Percentiles rank a stretch among this genome's conserved stretches.
These are phyloP conservation scores for Pantherophis guttatus DNA, from an alignment of 2,113 vertebrate genomes.

Conservation along the genomic window DNA sequence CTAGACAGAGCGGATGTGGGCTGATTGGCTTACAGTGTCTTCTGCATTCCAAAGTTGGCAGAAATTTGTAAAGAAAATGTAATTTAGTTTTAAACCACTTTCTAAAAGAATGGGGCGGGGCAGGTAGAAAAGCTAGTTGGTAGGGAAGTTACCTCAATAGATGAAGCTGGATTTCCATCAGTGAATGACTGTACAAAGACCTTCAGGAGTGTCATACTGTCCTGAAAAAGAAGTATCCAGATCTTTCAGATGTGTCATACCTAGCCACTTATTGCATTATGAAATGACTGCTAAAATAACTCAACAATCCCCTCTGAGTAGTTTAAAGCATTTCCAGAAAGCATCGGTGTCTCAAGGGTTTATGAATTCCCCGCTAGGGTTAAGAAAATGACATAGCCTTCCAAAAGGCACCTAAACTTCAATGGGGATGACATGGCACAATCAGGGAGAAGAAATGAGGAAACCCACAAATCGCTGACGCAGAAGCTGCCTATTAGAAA, in stretches of 20 bases:
- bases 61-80: not conserved
- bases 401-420: conserved; percentile 17
- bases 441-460: conserved; percentile 18
- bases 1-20: not conserved
- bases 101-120: not conserved
- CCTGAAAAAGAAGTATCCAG: not conserved
- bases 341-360: conserved; percentile 40
- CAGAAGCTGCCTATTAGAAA: conserved; percentile 12
- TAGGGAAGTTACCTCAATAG: not conserved
- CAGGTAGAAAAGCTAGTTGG: not conserved
- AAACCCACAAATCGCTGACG: conserved; percentile 8
- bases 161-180: not conserved
- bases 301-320: not conserved
- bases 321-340: conserved; percentile 41
- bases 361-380: conserved; percentile 37
- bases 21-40: not conserved
- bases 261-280: not conserved
- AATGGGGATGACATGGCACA: not conserved
- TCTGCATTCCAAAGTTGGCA: not conserved
- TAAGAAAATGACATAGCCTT: conserved; percentile 36
- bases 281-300: conserved; percentile 26
- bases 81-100: not conserved
- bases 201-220: not conserved
- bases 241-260: not conserved
- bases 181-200: not conserved